These are phyloP conservation scores for Acipenser oxyrinchus DNA, from an alignment of 2,797 vertebrate species.

Conservation along the genomic window DNA sequence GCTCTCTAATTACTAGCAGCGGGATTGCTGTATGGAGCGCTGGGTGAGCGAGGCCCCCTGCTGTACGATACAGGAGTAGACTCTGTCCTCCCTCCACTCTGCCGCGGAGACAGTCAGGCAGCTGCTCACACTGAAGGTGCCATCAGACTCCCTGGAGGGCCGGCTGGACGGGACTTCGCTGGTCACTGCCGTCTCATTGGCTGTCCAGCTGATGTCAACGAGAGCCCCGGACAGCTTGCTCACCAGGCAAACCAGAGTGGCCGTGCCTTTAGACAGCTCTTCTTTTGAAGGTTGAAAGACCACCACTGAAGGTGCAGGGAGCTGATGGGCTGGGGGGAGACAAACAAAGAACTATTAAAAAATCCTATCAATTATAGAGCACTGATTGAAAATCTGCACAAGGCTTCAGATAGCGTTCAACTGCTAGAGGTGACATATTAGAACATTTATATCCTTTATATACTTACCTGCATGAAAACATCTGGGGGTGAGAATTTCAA, in stretches of 20 bases:
- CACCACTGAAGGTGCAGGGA: not conserved
- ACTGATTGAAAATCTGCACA: too few species aligned
- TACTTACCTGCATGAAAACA: too few species aligned
- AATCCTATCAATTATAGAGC: too few species aligned
- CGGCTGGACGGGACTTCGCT: not conserved
- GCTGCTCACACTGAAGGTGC: conserved; percentile 14
- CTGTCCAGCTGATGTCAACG: conserved; percentile 1
- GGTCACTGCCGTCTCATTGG: not conserved
- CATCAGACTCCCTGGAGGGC: not conserved
- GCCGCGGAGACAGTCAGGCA: conserved; percentile 4
- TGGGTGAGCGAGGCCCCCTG: conserved; percentile 1
- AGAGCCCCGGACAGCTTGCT: not conserved
- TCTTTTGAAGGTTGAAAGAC: conserved; percentile 6
- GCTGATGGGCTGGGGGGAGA: not conserved
- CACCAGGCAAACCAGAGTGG: conserved; percentile 7
- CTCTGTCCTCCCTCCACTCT: not conserved
- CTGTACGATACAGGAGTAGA: conserved; percentile 7
- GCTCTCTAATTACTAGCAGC: too few species aligned
- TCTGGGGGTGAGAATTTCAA: too few species aligned
- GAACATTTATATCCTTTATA: too few species aligned
- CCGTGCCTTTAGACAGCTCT: not conserved
- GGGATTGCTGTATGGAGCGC: too few species aligned
- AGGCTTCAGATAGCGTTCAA: too few species aligned
- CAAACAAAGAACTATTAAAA: not conserved
- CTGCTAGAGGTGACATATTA: too few species aligned